A percentile compares a stretch with the other conserved stretches of the same genome.
phyloP scores from a whole-genome alignment of 2,888 invertebrate genomes.

The Hemaris fuciformis region DNA sequence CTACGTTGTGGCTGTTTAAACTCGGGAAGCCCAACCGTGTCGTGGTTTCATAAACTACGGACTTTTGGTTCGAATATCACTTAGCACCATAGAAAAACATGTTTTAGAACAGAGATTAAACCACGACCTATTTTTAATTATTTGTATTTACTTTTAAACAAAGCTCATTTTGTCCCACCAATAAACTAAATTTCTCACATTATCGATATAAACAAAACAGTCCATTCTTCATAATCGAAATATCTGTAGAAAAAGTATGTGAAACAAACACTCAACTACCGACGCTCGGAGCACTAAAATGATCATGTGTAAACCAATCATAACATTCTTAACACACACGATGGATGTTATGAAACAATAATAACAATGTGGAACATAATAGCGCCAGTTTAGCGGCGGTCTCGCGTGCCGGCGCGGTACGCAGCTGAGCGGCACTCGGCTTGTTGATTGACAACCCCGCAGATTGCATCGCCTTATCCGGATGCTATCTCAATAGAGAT shows the following conservation, averaged over 20 bases:
- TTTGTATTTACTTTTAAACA: too few relatives aligned
- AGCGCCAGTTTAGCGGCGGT: not conserved
- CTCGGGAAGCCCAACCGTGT: too few relatives aligned
- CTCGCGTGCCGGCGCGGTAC: not conserved
- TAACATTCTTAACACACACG: conserved; percentile 9
- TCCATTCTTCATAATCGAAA: not conserved
- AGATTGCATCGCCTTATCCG: conserved; percentile 25
- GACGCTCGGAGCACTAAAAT: not conserved
- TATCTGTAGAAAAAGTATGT: not conserved
- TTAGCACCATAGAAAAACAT: too few relatives aligned
- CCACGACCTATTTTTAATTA: too few relatives aligned
- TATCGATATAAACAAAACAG: not conserved
- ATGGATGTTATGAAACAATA: conserved; percentile 14
- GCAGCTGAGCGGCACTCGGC: conserved; percentile 16
- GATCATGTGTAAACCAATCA: conserved; percentile 5
- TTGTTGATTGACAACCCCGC: conserved; percentile 32
- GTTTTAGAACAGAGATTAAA: too few relatives aligned
- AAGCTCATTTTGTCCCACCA: too few relatives aligned
- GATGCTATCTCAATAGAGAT: not conserved
- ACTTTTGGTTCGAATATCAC: too few relatives aligned
- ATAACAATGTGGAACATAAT: conserved; percentile 8
- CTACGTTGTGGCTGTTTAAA: too few relatives aligned
- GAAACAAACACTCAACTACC: not conserved
- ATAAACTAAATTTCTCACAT: too few relatives aligned
- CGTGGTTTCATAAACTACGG: too few relatives aligned